A percentile compares a stretch with the other conserved stretches of the same genome.
Evolutionary conservation across 1,140 invertebrate species (phyloP).

Genomic region (Hylaeus volcanicus): DNA sequence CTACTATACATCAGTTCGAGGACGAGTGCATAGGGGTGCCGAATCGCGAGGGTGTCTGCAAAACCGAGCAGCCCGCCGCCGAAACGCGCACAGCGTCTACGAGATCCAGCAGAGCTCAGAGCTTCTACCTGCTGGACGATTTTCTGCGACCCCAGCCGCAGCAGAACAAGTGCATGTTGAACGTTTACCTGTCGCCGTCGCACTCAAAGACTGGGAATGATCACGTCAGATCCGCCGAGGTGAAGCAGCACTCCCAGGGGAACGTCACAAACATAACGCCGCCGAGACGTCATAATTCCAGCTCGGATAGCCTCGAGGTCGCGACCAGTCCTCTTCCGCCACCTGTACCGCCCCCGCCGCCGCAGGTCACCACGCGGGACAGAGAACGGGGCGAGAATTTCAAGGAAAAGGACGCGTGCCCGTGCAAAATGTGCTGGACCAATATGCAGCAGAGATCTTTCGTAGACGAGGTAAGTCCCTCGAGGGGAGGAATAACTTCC

Average conservation of each 20-base stretch:
- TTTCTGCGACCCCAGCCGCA: conserved; percentile 79
- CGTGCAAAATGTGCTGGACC: conserved; percentile 77
- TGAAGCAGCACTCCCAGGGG: conserved; percentile 54
- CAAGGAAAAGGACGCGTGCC: conserved; percentile 74
- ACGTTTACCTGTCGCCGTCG: conserved; percentile 70
- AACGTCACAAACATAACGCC: conserved; percentile 76
- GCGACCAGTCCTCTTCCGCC: conserved; percentile 79
- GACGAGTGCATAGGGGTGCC: conserved; percentile 55
- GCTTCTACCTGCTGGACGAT: conserved; percentile 81
- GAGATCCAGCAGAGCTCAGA: conserved; percentile 77
- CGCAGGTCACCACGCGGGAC: conserved; percentile 68
- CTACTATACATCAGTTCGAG: conserved; percentile 55
- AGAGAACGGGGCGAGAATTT: conserved; percentile 66
- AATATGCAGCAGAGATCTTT: conserved; percentile 75
- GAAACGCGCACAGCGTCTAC: conserved; percentile 63
- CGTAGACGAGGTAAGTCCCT: conserved; percentile 76
- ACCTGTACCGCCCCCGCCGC: conserved; percentile 77
- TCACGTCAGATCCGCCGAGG: conserved; percentile 62
- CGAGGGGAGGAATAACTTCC: background rate
- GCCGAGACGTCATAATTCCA: conserved; percentile 78
- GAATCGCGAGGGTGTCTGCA: conserved; percentile 46
- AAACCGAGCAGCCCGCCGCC: conserved; percentile 45
- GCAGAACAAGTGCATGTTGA: conserved; percentile 69
- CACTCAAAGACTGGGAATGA: conserved; percentile 53
- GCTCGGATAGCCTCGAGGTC: conserved; percentile 79